Base-by-base conservation (phyloP, 2,113 vertebrate species). In the Motacilla alba region DNA sequence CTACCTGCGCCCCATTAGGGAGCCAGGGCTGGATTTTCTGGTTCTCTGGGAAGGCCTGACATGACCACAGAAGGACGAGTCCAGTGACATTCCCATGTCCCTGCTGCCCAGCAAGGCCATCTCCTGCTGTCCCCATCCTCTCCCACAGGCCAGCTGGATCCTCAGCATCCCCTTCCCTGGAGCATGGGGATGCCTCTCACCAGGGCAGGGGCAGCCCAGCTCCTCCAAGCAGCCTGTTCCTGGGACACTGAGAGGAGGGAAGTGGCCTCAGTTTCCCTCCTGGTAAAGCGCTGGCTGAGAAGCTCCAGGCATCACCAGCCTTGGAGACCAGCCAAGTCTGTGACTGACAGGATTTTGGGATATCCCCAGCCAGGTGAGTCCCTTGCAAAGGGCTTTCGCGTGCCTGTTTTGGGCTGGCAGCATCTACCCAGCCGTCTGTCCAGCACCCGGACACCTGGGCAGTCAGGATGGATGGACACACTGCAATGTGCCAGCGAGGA, bases 1-100 rank as follows among this genome's bases (percentile, higher is more conserved):
- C 69, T 69, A 66, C 53, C 64, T 1, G 2, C 89, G 56, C 37
- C 70, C 37, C 43, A 92, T 33, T 30, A 77, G 18, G 67, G 31
- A 95, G 12, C n/a, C 18, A 6, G 43, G 72, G 85, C 92, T 93
- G 90, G 96, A 95, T 81, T 90, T 97, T 96, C 95, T 83, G 79
- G 95, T 62, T 96, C 59, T 90, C 59, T 79, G 19, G 72, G 72
- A 94, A 94, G 37, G 58, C 55, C 70, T 87, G 78, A 15, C 72
- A 67, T 73, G 33, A 77, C 80, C 90, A 88, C 46, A 8, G 59
- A 82, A 74, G 90, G 93, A 94, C 59, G 0, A 94, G 92, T 55
- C 72, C 2, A 2, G 56, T 70, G 79, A 72, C 96, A 96, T 95
- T 97, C 83, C 72, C 55, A 1, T 0, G 1, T 76, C 39, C 63